A percentile compares a stretch with the other conserved stretches of the same genome.
phyloP scores from a whole-genome alignment of 2,797 vertebrate species.

The Leptodactylus fallax region DNA sequence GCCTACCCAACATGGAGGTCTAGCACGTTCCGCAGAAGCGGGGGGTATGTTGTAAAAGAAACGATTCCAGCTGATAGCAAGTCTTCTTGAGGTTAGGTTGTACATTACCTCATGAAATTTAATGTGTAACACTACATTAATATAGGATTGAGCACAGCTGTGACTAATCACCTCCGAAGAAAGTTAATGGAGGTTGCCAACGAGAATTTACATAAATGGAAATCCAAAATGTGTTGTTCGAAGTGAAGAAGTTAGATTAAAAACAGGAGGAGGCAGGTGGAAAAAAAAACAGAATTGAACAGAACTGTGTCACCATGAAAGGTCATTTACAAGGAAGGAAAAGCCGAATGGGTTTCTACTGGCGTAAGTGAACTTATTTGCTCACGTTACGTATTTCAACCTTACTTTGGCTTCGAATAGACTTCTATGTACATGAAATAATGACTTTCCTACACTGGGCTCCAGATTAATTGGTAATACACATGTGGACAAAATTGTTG shows the following conservation, averaged over 20 bases:
- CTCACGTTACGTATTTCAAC: neutral
- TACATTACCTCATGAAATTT: conserved; percentile 57
- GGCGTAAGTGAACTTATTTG: neutral
- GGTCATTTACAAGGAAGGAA: neutral
- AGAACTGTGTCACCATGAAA: neutral
- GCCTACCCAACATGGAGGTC: neutral
- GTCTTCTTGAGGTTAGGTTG: conserved; percentile 31
- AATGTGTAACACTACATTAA: conserved; percentile 61
- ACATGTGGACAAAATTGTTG: too few species aligned
- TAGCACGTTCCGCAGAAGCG: conserved; percentile 1
- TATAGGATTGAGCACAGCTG: conserved; percentile 55
- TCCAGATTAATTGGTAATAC: neutral
- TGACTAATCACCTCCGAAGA: conserved; percentile 57
- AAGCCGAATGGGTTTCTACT: neutral
- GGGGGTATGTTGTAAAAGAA: conserved; percentile 48
- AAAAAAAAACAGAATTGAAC: conserved; percentile 6
- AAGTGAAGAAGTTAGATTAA: conserved; percentile 42
- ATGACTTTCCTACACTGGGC: too few species aligned
- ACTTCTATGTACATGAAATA: neutral
- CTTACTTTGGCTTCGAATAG: too few species aligned
- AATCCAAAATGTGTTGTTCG: conserved; percentile 31
- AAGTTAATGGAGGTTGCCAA: conserved; percentile 55
- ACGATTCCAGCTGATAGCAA: conserved; percentile 35
- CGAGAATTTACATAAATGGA: conserved; percentile 54
- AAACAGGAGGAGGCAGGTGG: conserved; percentile 41